Base-by-base conservation (phyloP, 1,140 invertebrate genomes). In the Aphis gossypii region DNA sequence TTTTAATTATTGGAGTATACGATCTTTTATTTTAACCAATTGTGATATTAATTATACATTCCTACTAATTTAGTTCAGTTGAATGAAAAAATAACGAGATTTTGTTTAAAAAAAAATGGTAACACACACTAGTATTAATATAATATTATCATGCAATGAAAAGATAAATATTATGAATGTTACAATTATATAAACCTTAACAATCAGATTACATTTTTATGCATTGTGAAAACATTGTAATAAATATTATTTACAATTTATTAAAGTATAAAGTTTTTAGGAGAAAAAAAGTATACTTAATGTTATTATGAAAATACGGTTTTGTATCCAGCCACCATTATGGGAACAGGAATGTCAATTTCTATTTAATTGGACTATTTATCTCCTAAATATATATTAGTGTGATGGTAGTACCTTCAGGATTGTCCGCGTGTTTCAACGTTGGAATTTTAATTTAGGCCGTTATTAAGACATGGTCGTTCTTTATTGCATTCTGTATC, bases 341-440 rank as follows among this genome's bases (percentile, higher is more conserved):
- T 89, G 21, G 30, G 54, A 89, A 41, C 88, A 56, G 35, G 51
- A 89, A 89, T 56, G 88, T 41, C 88, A 41, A 89, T 89, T 89
- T 25, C 0, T 89, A 56, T 89, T 89, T 89, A 91, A 91, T 60
- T 91, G 90, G 56, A 76, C 90, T 76, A 91, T 91, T 91, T 91
- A 91, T 91, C 60, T 68, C 90, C 20, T 20, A 11, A 46, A 91
- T 14, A n/a, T 68, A 76, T 91, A 76, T 18, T 76, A 18, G 4
- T 18, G 30, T n/a, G 25, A 60, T 60, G 25, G 30, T 89, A 89
- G 35, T 89, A 89, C 88, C 51, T 91, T n/a, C 90, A 44, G 20
- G 30, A 76, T 46, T 14, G 30, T 41, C 41, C 20, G 90, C 54
- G n/a, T n/a, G 60, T 76, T 46, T 76, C 38, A n/a, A 41, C 56